Base-by-base conservation (phyloP, 2,888 invertebrate species). In the Rhodophaea formosa region DNA sequence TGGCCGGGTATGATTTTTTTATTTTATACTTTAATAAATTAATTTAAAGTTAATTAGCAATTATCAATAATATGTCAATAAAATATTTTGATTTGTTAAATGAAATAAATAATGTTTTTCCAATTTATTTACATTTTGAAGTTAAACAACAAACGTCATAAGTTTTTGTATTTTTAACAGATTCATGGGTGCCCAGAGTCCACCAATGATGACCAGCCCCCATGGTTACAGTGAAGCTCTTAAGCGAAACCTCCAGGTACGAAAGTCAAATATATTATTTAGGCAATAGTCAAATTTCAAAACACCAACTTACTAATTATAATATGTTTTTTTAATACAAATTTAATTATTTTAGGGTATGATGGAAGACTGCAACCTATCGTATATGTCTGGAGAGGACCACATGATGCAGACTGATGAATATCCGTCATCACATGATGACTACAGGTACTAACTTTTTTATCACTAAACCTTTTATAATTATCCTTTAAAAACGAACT, bases 191-290 rank as follows among this genome's bases (percentile, higher is more conserved):
- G 95, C 96, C 64, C 96, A 96, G 84, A 96, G 96, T 87, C 96
- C 96, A 57, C 95, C 96, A 68, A 93, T 96, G 90, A 94, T 95
- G 82, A 95, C 96, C 81, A 96, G 96, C 82, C 96, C 96, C 42
- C 95, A 96, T 63, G 93, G 96, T 71, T 97, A 96, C 84, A 96
- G 95, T 64, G 97, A 97, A 79, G 95, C 95, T 62, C 91, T 97
- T 65, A 95, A 96, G 79, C 94, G 96, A 70, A 96, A 95, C 83
- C 93, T 97, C 71, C 96, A 97, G 95, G 96, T 96, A 77, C 10
- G 12, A 8, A n/a, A 57, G 8, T 8, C 61, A 45, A 32, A 1
- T 32, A 6, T 32, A 8, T 32, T 1, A 32, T 32, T 8, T 8
- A 8, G 10, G 8, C 3, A 8, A 32, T 32, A 32, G 1, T 32